A percentile compares a stretch with the other conserved stretches of the same genome.
Evolutionary conservation across 1,140 invertebrate genomes (phyloP).

Genomic region (Oryctes rhinoceros): DNA sequence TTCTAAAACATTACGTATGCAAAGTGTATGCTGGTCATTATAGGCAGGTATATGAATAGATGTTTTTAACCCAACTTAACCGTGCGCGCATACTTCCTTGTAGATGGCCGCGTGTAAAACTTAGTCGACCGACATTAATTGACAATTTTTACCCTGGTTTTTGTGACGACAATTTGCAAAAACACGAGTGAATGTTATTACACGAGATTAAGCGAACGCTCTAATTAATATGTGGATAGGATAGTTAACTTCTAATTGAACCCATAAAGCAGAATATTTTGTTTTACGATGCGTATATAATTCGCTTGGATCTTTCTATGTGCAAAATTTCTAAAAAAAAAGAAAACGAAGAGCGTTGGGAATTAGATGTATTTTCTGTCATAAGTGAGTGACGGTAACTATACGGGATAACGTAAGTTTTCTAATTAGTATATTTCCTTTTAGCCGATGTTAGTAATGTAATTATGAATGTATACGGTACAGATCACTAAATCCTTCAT

Average conservation of each 20-base stretch:
- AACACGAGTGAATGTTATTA: slow-evolving; percentile 8
- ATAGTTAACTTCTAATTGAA: slow-evolving; percentile 25
- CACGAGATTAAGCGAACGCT: slow-evolving; percentile 12
- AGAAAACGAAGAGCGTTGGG: background rate
- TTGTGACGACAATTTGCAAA: slow-evolving; percentile 32
- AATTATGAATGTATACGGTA: background rate
- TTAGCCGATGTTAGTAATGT: slow-evolving; percentile 7
- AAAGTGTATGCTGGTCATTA: slow-evolving; percentile 5
- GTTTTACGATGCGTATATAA: background rate
- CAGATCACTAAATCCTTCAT: background rate
- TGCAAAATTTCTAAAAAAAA: background rate
- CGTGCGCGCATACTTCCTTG: slow-evolving; percentile 21
- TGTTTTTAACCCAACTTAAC: background rate
- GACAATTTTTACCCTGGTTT: slow-evolving; percentile 24
- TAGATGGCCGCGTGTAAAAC: slow-evolving; percentile 10
- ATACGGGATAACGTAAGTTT: slow-evolving; percentile 11
- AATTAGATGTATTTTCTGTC: slow-evolving; percentile 17
- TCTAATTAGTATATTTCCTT: background rate
- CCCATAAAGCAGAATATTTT: slow-evolving; percentile 19
- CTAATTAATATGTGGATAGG: slow-evolving; percentile 32
- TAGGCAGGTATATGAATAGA: slow-evolving; percentile 5
- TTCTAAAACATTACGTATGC: slow-evolving; percentile 17
- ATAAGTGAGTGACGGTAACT: background rate
- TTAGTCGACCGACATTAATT: slow-evolving; percentile 20
- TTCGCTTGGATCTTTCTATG: background rate